Evolutionary conservation across 2,888 invertebrate genomes (phyloP).

Genomic region (Nephrotoma appendiculata): DNA sequence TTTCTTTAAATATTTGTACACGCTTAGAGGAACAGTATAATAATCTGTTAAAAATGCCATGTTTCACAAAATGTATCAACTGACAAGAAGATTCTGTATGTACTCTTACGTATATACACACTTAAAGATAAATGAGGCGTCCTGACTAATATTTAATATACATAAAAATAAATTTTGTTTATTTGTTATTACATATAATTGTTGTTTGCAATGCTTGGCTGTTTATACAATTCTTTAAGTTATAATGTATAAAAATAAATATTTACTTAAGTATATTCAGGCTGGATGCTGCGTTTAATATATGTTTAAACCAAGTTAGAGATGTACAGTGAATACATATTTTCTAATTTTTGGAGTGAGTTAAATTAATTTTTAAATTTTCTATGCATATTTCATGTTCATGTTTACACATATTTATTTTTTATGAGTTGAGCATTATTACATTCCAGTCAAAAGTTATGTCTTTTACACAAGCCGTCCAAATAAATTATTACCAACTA

Average conservation of each 20-base stretch:
- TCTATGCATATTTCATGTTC: background rate
- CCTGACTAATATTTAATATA: background rate
- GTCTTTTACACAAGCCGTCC: no score
- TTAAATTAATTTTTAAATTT: background rate
- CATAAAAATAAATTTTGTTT: background rate
- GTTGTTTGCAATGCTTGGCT: background rate
- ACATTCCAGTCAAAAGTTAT: no score
- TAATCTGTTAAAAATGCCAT: background rate
- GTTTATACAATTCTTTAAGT: background rate
- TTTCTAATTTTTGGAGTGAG: background rate
- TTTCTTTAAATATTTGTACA: background rate
- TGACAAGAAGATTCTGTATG: background rate
- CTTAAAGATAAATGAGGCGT: background rate
- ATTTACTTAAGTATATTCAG: background rate
- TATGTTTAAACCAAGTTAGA: background rate
- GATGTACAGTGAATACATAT: background rate
- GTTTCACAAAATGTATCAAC: background rate
- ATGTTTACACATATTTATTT: no score
- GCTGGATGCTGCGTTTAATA: background rate
- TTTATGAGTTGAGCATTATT: no score
- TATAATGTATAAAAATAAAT: background rate
- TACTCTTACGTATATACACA: background rate
- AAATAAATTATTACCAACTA: no score
- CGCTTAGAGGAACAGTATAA: background rate
- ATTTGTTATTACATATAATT: background rate